These are phyloP conservation scores for Blastobasis adustella DNA, from an alignment of 2,888 invertebrate species.

Conservation along the genomic window DNA sequence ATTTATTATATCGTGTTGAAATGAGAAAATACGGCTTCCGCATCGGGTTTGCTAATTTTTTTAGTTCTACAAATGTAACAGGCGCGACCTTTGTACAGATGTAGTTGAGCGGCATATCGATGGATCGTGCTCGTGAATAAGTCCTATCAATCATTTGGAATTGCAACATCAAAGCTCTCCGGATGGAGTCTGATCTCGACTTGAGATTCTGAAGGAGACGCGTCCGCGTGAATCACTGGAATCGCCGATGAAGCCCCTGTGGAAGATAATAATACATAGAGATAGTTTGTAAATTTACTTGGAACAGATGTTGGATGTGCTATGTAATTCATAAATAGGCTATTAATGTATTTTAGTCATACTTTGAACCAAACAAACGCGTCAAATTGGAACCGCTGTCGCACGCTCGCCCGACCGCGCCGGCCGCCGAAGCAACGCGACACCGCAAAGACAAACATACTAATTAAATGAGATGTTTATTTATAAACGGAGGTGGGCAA, in stretches of 20 bases:
- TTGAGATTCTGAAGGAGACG: too few relatives aligned
- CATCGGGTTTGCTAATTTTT: neutral
- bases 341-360: too few relatives aligned
- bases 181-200: neutral
- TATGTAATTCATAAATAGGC: too few relatives aligned
- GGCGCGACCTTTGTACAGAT: too few relatives aligned
- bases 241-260: too few relatives aligned
- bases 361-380: constrained; percentile 14
- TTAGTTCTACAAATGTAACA: too few relatives aligned
- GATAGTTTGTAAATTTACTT: too few relatives aligned
- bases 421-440: constrained; percentile 8
- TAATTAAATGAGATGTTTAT: neutral
- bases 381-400: constrained; percentile 51
- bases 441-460: constrained; percentile 2
- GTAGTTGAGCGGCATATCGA: too few relatives aligned
- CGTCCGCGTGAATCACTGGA: too few relatives aligned
- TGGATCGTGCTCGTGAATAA: neutral
- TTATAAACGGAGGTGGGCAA: neutral
- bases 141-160: constrained; percentile 15
- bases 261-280: too few relatives aligned
- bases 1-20: neutral
- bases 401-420: constrained; percentile 28
- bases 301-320: too few relatives aligned
- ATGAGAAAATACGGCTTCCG: constrained; percentile 2
- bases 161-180: constrained; percentile 3